A percentile compares a stretch with the other conserved stretches of the same genome.
phyloP scores from a whole-genome alignment of 2,113 vertebrate genomes.

The Electrona antarctica region DNA sequence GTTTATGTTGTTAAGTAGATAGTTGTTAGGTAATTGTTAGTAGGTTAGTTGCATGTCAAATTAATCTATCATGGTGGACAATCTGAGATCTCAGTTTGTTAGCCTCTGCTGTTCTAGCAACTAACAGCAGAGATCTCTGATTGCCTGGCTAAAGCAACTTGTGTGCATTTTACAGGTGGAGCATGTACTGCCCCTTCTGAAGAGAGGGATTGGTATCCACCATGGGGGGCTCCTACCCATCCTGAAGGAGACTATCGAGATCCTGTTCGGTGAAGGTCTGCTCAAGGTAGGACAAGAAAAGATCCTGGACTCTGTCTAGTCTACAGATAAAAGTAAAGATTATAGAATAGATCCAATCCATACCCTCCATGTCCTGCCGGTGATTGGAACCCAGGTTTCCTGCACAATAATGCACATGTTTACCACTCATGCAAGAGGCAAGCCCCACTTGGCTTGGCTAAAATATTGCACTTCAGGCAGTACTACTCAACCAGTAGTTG shows the following conservation, averaged over 20 bases:
- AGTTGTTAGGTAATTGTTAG: too few relatives aligned
- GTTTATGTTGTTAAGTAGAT: too few relatives aligned
- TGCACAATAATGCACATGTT: not conserved
- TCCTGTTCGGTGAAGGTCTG: conserved; percentile 96
- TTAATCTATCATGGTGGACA: too few relatives aligned
- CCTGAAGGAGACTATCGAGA: conserved; percentile 98
- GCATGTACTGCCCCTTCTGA: conserved; percentile 90
- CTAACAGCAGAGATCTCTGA: too few relatives aligned
- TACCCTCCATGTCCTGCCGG: not conserved
- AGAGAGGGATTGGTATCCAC: conserved; percentile 95
- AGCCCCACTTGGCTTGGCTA: too few relatives aligned
- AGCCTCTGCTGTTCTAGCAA: too few relatives aligned
- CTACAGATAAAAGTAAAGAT: not conserved
- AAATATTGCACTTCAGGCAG: too few relatives aligned
- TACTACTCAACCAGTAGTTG: too few relatives aligned
- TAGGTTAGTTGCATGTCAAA: too few relatives aligned
- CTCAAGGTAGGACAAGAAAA: conserved; percentile 83
- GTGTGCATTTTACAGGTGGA: conserved; percentile 71
- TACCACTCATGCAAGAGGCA: too few relatives aligned
- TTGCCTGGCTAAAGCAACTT: not conserved
- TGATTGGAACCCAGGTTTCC: not conserved
- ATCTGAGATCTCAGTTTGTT: too few relatives aligned
- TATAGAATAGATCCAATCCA: not conserved
- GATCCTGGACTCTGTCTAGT: not conserved
- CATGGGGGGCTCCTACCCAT: conserved; percentile 97